A percentile compares a stretch with the other conserved stretches of the same genome.
Conservation (phyloP, 2,888 invertebrate species). For the Leucophora obtusa region DNA sequence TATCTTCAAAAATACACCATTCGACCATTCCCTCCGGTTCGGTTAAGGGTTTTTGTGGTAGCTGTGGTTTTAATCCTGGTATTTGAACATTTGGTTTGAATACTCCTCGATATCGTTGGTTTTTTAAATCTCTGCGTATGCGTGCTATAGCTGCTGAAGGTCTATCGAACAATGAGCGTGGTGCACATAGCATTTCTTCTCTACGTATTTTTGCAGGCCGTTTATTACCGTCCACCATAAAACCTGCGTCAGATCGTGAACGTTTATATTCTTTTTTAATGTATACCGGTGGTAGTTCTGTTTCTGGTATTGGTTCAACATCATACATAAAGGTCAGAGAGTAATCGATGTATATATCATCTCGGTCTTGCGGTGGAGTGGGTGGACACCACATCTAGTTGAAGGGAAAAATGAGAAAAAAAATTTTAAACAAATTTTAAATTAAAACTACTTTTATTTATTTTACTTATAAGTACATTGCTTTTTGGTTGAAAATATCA, state of each 20-base stretch:
- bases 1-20: constrained; percentile 95
- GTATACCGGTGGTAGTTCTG: constrained; percentile 88
- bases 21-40: constrained; percentile 87
- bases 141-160: constrained; percentile 87
- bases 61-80: constrained; percentile 80
- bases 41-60: constrained; percentile 79
- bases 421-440: background rate
- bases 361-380: constrained; percentile 95
- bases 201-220: constrained; percentile 83
- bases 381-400: constrained; percentile 96
- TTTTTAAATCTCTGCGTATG: constrained; percentile 87
- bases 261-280: constrained; percentile 88
- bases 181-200: constrained; percentile 87
- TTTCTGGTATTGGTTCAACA: constrained; percentile 85
- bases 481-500: too few species aligned
- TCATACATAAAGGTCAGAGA: constrained; percentile 93
- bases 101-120: constrained; percentile 84
- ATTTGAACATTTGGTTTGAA: constrained; percentile 80
- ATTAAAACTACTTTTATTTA: too few species aligned
- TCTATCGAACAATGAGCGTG: constrained; percentile 89
- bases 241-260: constrained; percentile 83
- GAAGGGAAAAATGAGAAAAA: background rate
- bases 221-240: constrained; percentile 80
- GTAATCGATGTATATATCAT: constrained; percentile 93
- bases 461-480: too few species aligned